Evolutionary conservation across 2,888 invertebrate species (phyloP), one percentile per base, ranked within the genome.

Genomic region (Brachyptera putata): DNA sequence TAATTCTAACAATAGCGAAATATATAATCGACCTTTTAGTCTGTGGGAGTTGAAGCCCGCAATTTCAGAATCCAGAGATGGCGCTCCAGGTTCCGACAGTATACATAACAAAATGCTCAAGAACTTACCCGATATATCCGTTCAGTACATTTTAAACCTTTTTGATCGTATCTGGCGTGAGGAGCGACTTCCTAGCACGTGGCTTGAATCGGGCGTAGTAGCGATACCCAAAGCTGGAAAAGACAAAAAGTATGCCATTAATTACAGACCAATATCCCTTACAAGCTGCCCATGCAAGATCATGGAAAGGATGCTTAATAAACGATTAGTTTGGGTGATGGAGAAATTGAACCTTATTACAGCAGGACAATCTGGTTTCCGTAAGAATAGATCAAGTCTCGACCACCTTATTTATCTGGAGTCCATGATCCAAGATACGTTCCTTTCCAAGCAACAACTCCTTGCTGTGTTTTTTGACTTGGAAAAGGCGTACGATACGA

Each of bases 271-370:
- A 11, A 69, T 69, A 9, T 64, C 67, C 24, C 60, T 69, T 14
- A 67, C 68, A 9, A 67, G 67, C 49, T 68, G 67, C 53, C 49
- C 68, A 2, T 67, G 67, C 26, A 69, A 69, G 58, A 55, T 66
- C 0, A 60, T 68, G 63, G 68, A 67, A 49, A 26, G 61, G 34
- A 66, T 68, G 64, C 60, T 68, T 3, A 67, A 66, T 37, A 46
- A 61, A n/a, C 50, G 67, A 1, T 62, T 68, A 5, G 57, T 65
- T 11, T 67, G 64, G 65, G 57, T 56, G 21, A 57, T 67, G 4
- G 66, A 67, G 46, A 36, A 58, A 3, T 58, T 65, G 18, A 48
- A 60, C 30, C 56, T 65, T 3, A 36, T 66, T n/a, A 25, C 66
- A 3, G 21, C 34, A 1, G 24, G 24, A n/a, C 67, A 67, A 46